Evolutionary conservation across 92 coral and sea anemone species (phyloP).

Genomic region (Actinostola sp.): DNA sequence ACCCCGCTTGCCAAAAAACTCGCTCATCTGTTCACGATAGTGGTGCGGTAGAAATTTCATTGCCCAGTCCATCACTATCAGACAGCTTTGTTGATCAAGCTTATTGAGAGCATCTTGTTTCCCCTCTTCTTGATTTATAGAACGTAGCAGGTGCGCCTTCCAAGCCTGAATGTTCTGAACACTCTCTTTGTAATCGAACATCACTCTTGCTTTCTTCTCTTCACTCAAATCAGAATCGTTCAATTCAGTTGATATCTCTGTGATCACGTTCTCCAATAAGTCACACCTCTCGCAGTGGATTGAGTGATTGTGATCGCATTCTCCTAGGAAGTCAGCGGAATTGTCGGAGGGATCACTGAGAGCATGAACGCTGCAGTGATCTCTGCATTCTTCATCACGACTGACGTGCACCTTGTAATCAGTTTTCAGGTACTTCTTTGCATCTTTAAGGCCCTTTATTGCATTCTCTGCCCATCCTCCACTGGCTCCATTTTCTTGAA

Average conservation of each 20-base stretch:
- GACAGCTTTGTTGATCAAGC: conserved; percentile 36
- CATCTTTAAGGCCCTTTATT: conserved; percentile 45
- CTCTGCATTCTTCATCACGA: conserved; percentile 51
- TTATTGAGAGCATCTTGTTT: conserved; percentile 50
- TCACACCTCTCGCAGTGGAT: conserved; percentile 49
- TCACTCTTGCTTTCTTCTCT: conserved; percentile 38
- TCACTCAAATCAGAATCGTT: conserved; percentile 16
- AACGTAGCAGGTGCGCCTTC: conserved; percentile 45
- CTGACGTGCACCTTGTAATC: conserved; percentile 62
- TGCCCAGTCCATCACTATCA: conserved; percentile 48
- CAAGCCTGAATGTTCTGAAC: conserved; percentile 42
- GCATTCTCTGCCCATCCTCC: conserved; percentile 37
- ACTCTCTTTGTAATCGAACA: conserved; percentile 51
- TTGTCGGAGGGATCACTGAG: conserved; percentile 51
- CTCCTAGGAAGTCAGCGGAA: conserved; percentile 23
- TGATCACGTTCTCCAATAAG: conserved; percentile 36
- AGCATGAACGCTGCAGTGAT: conserved; percentile 59
- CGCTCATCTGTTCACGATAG: conserved; percentile 45
- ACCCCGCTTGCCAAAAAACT: conserved; percentile 51
- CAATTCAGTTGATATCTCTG: conserved; percentile 26
- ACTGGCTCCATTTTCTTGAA: conserved; percentile 37
- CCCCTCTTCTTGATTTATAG: conserved; percentile 46
- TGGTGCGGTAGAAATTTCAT: conserved; percentile 49
- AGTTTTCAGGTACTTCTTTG: conserved; percentile 59
- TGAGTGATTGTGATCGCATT: conserved; percentile 36